Evolutionary conservation across 2,888 invertebrate species (phyloP).

Genomic region (Apodemia zela): DNA sequence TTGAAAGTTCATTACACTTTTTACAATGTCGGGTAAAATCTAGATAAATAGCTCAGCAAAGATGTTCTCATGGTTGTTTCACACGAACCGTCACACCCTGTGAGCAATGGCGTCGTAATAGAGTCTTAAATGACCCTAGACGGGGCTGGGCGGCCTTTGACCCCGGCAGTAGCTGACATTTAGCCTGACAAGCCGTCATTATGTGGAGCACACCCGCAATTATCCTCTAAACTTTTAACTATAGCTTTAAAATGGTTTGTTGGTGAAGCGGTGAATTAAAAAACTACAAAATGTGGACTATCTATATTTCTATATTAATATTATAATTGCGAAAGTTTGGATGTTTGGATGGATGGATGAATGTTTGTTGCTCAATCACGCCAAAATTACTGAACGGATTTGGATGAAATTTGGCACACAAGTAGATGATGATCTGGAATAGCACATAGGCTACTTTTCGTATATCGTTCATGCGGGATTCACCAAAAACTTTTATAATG

Average conservation of each 20-base stretch:
- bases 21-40: too few relatives aligned
- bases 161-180: constrained; percentile 23
- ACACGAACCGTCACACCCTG: constrained; percentile 69
- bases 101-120: constrained; percentile 44
- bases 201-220: constrained; percentile 13
- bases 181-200: constrained; percentile 5
- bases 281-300: not conserved
- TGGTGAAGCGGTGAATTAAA: not conserved
- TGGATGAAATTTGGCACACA: too few relatives aligned
- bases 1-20: too few relatives aligned
- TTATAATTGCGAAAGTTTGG: too few relatives aligned
- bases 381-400: too few relatives aligned
- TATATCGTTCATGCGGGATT: too few relatives aligned
- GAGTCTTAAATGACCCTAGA: constrained; percentile 28
- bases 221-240: constrained; percentile 12
- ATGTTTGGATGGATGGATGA: too few relatives aligned
- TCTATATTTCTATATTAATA: too few relatives aligned
- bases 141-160: constrained; percentile 32
- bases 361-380: too few relatives aligned
- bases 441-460: too few relatives aligned
- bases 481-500: too few relatives aligned
- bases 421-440: too few relatives aligned
- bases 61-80: constrained; percentile 66
- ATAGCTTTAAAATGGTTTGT: not conserved
- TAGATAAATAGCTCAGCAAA: not conserved